phyloP scores from a whole-genome alignment of 2,113 vertebrate species.

The Corythaixoides concolor region DNA sequence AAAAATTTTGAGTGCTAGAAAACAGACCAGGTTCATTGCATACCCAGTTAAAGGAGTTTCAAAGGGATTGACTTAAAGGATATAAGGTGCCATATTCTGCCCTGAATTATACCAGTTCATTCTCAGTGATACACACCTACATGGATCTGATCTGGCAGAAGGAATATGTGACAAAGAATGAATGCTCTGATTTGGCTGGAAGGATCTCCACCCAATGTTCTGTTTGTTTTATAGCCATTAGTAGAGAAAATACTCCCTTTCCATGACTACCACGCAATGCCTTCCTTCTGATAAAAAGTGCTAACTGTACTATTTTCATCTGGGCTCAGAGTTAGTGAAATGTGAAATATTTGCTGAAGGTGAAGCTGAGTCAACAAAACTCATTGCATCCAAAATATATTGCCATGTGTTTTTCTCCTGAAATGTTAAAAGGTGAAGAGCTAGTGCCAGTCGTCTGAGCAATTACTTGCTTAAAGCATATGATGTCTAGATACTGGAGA shows the following conservation, averaged over 20 bases:
- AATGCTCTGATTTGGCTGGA: not conserved
- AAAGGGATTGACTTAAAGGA: not conserved
- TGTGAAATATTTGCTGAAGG: not conserved
- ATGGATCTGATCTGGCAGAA: not conserved
- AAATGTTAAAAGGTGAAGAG: conserved; percentile 8
- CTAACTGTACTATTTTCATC: not conserved
- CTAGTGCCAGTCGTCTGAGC: conserved; percentile 14
- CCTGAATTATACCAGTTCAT: not conserved
- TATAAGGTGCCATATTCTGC: not conserved
- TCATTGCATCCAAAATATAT: not conserved
- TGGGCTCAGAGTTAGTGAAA: not conserved
- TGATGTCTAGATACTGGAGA: not conserved
- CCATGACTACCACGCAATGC: not conserved
- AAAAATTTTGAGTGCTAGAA: not conserved
- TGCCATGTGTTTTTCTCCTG: not conserved
- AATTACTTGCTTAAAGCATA: conserved; percentile 49
- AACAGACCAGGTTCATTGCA: not conserved
- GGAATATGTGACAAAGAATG: not conserved
- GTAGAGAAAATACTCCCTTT: not conserved
- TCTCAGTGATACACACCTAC: not conserved
- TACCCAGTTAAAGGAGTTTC: not conserved
- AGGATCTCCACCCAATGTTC: not conserved
- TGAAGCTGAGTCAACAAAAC: conserved; percentile 26
- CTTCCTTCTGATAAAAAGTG: not conserved
- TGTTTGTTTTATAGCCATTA: not conserved